These are phyloP conservation scores for Trypoxylon attenuatum DNA, from an alignment of 2,888 invertebrate genomes.

Conservation along the genomic window DNA sequence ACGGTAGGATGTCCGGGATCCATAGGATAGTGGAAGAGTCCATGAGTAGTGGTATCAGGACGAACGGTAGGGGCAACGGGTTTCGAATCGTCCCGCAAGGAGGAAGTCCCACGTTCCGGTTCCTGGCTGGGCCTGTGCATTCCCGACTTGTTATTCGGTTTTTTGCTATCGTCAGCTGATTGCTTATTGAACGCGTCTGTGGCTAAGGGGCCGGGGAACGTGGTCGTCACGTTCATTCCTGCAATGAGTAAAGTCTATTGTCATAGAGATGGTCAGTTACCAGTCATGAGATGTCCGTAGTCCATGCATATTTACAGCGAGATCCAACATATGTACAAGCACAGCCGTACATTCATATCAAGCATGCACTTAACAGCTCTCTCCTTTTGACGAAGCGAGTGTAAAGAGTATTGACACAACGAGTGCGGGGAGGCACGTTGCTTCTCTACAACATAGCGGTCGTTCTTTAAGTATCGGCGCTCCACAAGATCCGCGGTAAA, in stretches of 20 bases:
- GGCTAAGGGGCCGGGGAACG: constrained; percentile 63
- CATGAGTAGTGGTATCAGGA: constrained; percentile 38
- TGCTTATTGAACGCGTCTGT: constrained; percentile 54
- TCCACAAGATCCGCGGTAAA: no score
- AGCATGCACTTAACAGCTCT: constrained; percentile 55
- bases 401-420: no score
- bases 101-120: constrained; percentile 43
- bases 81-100: constrained; percentile 38
- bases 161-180: constrained; percentile 55
- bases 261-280: constrained; percentile 49
- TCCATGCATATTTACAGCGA: constrained; percentile 67
- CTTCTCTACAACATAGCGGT: no score
- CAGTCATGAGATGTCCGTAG: constrained; percentile 33
- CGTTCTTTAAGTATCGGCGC: no score
- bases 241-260: constrained; percentile 68
- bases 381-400: not conserved
- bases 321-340: constrained; percentile 50
- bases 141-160: constrained; percentile 59
- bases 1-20: constrained; percentile 68
- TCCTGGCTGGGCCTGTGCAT: constrained; percentile 52
- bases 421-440: no score
- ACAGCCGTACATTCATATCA: constrained; percentile 31
- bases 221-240: constrained; percentile 69
- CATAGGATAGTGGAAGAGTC: constrained; percentile 67
- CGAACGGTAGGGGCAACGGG: constrained; percentile 21